Percentiles rank a stretch among this genome's conserved stretches.
phyloP scores from a whole-genome alignment of 2,113 vertebrate genomes.

The Guaruba guarouba region DNA sequence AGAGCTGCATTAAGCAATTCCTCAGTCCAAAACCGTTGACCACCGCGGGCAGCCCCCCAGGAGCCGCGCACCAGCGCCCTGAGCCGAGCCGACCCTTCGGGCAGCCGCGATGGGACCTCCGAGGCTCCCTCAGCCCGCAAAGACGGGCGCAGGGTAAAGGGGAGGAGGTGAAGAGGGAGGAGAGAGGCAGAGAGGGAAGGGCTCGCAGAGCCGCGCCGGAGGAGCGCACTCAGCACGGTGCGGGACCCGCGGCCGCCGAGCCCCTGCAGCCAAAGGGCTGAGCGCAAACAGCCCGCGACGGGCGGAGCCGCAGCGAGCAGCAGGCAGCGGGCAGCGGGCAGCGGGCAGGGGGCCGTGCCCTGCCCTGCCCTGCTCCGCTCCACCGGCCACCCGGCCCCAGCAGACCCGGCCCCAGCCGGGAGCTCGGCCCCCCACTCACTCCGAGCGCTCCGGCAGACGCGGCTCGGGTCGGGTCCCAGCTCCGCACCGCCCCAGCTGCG shows the following conservation, averaged over 20 bases:
- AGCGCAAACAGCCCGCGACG: not conserved
- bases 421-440: not conserved
- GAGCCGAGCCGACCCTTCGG: accelerated
- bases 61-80: accelerated
- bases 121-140: not conserved
- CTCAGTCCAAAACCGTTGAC: no score
- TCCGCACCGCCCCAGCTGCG: not conserved
- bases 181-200: not conserved
- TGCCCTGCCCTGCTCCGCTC: no score
- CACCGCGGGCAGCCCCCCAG: accelerated
- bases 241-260: not conserved
- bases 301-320: not conserved
- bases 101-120: not conserved
- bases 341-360: not conserved
- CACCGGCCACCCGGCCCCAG: not conserved
- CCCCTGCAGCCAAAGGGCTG: not conserved
- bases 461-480: not conserved
- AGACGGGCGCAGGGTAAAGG: not conserved
- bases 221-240: not conserved
- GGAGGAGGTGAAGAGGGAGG: not conserved
- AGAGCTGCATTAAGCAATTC: accelerated
- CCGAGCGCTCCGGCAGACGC: not conserved
- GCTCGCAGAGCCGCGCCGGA: no score
- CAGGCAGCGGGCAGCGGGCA: no score
- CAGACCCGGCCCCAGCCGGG: not conserved